Conservation (phyloP, 2,113 vertebrate genomes). For the Emydocephalus ijimae region DNA sequence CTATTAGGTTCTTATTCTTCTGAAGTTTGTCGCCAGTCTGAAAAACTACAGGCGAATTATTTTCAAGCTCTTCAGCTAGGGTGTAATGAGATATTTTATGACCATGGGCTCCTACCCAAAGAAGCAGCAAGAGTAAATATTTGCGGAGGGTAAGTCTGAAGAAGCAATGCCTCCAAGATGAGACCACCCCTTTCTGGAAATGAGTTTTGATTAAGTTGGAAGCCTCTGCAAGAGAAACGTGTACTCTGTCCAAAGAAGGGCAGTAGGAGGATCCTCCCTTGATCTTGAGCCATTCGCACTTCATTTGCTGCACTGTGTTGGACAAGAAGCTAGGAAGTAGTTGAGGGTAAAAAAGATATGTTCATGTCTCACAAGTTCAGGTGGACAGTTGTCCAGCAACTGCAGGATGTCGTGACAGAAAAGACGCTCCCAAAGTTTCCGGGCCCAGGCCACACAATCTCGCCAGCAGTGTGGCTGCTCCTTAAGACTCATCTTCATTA, state of each 20-base stretch:
- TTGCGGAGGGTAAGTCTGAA: neutral
- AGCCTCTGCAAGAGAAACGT: neutral
- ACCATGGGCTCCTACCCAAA: neutral
- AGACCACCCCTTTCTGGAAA: neutral
- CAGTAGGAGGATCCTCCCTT: neutral
- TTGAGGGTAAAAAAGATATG: too few species aligned
- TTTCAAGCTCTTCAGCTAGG: neutral
- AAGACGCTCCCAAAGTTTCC: conserved; percentile 70
- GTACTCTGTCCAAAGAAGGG: neutral
- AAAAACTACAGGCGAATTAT: neutral
- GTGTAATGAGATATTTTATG: neutral
- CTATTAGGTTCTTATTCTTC: neutral
- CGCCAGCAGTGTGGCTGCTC: conserved; percentile 64
- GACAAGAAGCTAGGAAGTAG: neutral
- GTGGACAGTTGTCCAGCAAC: conserved; percentile 74
- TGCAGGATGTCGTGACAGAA: conserved; percentile 71
- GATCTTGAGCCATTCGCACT: neutral
- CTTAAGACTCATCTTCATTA: conserved; percentile 60
- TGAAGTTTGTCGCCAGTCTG: neutral
- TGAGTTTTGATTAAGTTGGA: neutral
- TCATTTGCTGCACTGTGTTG: neutral
- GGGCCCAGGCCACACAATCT: conserved; percentile 79
- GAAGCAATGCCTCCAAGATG: neutral
- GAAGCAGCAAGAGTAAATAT: neutral
- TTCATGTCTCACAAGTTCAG: conserved; percentile 54